Evolutionary conservation across 2,888 invertebrate genomes (phyloP).

Genomic region (Zhengitettix transpicula): DNA sequence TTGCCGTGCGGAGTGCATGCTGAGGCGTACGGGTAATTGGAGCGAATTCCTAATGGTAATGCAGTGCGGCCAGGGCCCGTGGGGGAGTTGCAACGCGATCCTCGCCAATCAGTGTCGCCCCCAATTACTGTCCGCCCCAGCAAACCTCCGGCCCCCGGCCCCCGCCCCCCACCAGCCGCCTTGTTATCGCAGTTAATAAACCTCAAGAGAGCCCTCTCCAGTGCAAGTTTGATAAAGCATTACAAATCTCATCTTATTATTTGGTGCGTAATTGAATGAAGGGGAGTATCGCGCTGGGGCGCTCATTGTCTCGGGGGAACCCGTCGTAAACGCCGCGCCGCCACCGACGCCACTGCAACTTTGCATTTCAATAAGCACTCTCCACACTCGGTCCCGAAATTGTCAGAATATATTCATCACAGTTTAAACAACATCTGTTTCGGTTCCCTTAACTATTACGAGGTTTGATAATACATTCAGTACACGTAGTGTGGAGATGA

Average conservation of each 20-base stretch:
- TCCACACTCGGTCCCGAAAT: too few species aligned
- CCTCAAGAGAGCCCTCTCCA: not conserved
- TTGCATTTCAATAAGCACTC: too few species aligned
- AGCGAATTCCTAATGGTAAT: too few species aligned
- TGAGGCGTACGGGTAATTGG: too few species aligned
- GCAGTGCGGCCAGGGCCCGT: too few species aligned
- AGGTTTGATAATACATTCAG: too few species aligned
- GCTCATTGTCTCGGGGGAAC: not conserved
- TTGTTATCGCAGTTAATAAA: not conserved
- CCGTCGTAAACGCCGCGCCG: not conserved
- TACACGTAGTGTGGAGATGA: too few species aligned
- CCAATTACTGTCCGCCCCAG: not conserved
- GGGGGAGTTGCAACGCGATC: not conserved
- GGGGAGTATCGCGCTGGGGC: not conserved
- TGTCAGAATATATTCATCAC: too few species aligned
- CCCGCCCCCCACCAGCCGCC: not conserved
- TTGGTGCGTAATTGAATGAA: not conserved
- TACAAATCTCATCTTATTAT: not conserved
- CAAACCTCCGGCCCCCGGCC: not conserved
- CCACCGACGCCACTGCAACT: not conserved
- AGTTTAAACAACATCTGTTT: too few species aligned
- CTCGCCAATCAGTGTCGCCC: not conserved
- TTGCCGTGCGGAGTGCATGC: too few species aligned
- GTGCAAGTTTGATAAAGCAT: not conserved
- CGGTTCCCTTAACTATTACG: too few species aligned